Percentiles rank a stretch among this genome's conserved stretches.
Evolutionary conservation across 2,113 vertebrate species (phyloP).

Genomic region (Chelonoidis abingdonii): DNA sequence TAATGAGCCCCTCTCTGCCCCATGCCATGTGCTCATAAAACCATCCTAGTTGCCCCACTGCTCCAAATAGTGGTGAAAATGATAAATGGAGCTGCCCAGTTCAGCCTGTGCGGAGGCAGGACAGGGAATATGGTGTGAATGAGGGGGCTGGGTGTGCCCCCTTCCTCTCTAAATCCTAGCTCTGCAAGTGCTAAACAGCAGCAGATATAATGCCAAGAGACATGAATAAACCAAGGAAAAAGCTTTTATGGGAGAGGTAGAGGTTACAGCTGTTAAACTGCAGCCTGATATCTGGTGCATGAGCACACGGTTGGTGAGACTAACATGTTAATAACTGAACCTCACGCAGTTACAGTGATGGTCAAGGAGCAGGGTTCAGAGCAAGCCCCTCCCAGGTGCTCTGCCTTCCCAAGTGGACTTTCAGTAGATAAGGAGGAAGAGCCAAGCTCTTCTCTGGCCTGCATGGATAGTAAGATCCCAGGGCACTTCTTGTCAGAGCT

Average conservation of each 20-base stretch:
- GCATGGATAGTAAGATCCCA: not conserved
- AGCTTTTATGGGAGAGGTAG: not conserved
- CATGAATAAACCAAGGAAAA: not conserved
- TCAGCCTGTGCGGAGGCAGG: not conserved
- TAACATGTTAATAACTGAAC: not conserved
- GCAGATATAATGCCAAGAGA: not conserved
- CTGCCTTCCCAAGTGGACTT: not conserved
- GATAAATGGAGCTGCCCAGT: not conserved
- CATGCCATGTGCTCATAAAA: not conserved
- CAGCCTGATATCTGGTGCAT: not conserved
- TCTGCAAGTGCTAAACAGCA: not conserved
- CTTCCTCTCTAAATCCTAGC: not conserved
- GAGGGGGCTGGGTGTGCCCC: not conserved
- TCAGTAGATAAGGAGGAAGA: not conserved
- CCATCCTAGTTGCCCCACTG: not conserved
- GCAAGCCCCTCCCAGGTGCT: not conserved
- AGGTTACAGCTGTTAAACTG: not conserved
- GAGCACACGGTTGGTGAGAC: not conserved
- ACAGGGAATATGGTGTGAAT: not conserved
- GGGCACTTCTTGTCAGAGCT: not conserved
- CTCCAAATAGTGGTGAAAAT: not conserved
- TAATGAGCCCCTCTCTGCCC: not conserved
- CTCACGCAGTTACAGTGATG: not conserved
- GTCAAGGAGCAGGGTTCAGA: not conserved
- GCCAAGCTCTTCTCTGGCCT: not conserved